phyloP scores from a whole-genome alignment of 1,140 invertebrate genomes.

The Micrasema minimum region DNA sequence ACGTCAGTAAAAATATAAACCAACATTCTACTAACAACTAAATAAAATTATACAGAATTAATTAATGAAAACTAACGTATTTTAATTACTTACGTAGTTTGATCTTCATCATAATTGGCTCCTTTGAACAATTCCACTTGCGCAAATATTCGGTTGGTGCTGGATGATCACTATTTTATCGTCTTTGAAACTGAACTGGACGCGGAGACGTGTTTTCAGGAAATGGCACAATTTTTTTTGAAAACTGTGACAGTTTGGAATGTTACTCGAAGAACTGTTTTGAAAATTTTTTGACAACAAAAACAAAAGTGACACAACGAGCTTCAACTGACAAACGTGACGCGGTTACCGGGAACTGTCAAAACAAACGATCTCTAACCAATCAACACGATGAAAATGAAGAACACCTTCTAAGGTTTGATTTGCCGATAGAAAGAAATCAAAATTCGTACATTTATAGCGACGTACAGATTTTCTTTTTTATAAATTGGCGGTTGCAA shows the following conservation, averaged over 20 bases:
- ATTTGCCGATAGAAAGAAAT: not conserved
- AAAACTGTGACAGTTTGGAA: conserved; percentile 30
- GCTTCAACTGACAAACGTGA: conserved; percentile 34
- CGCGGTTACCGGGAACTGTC: conserved; percentile 39
- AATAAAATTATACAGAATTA: no score
- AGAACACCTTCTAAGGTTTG: not conserved
- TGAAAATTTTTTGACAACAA: conserved; percentile 41
- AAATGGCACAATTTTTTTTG: conserved; percentile 13
- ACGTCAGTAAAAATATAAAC: conserved; percentile 37
- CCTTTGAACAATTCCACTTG: not conserved
- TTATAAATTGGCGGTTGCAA: conserved; percentile 36
- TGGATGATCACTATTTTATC: not conserved
- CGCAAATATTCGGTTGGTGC: conserved; percentile 12
- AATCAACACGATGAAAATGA: conserved; percentile 15
- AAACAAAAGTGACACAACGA: conserved; percentile 39
- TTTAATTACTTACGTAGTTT: conserved; percentile 33
- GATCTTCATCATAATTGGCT: conserved; percentile 39
- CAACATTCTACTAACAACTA: not conserved
- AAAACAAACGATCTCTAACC: conserved; percentile 23
- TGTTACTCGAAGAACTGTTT: conserved; percentile 21
- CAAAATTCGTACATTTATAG: not conserved
- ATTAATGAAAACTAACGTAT: no score
- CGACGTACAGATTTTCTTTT: conserved; percentile 13
- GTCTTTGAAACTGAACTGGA: not conserved
- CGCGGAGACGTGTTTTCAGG: not conserved